Evolutionary conservation across 2,113 vertebrate species (phyloP).

Genomic region (Odocoileus hemionus): DNA sequence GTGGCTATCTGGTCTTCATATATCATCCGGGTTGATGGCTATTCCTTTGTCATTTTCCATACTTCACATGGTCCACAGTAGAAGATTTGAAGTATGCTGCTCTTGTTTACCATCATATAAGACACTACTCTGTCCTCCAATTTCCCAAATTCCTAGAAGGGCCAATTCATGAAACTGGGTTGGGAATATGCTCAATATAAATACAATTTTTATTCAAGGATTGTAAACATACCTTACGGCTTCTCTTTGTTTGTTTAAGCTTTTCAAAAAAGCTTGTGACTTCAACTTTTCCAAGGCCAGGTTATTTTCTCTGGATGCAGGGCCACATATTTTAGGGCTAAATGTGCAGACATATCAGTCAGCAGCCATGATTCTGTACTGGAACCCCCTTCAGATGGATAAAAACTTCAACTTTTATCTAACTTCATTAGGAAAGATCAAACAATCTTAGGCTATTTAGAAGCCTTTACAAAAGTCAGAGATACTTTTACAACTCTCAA

Average conservation of each 20-base stretch:
- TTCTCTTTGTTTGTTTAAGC: conserved; percentile 32
- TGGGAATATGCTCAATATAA: conserved; percentile 13
- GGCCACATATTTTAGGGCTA: background rate
- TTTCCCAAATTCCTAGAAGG: conserved; percentile 33
- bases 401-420: conserved; percentile 35
- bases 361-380: background rate
- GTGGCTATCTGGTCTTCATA: background rate
- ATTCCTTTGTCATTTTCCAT: background rate
- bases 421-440: conserved; percentile 44
- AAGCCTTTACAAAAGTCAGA: conserved; percentile 51
- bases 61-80: background rate
- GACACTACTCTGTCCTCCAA: background rate
- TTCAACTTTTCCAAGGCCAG: conserved; percentile 10
- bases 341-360: background rate
- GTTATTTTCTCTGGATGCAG: conserved; percentile 24
- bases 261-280: conserved; percentile 1
- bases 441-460: conserved; percentile 36
- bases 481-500: conserved; percentile 40
- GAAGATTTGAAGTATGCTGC: background rate
- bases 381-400: background rate
- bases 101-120: background rate
- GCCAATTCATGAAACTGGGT: background rate
- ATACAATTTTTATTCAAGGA: background rate
- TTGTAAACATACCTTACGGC: background rate
- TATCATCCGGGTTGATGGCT: background rate